Evolutionary conservation across 1,140 invertebrate species (phyloP), one percentile per base, ranked within the genome.

Genomic region (Nilaparvata lugens): DNA sequence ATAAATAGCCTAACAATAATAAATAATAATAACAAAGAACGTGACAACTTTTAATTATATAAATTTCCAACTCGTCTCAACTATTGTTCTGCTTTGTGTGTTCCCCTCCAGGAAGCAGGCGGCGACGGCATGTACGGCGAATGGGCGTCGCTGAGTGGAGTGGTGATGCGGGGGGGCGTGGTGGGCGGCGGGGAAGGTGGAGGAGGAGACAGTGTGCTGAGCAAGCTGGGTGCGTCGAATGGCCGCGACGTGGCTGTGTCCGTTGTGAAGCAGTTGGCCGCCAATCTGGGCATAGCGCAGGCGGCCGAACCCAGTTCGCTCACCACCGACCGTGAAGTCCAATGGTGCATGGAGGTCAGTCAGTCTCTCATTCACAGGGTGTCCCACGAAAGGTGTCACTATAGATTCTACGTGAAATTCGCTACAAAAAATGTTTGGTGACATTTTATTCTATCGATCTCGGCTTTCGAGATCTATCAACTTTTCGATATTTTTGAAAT

Each of bases 221-320:
- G 89, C 58, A 91, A 90, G 65, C 91, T 95, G 66, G 85, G 87
- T 0, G 79, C 84, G 45, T 75, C 76, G 28, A 83, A 86, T 52
- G 89, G 89, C 9, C 80, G 83, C 65, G 91, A 94, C 71, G 89
- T 95, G 2, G 89, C 91, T 5, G 73, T 89, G 16, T 85, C 88
- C 1, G 84, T 95, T 23, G 89, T 95, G 1, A 85, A 84, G 68
- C 86, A 90, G 69, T 78, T 96, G 6, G 86, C 87, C 9, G 75
- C 79, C 11, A 90, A 84, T 74, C 75, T 92, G 52, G 88, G 87
- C 4, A 83, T 89, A 28, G 81, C 87, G 5, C 85, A 87, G 66
- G 81, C 86, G 45, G 84, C 86, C 1, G 87, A 89, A 68, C 84
- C 85, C 11, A 89, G 87, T 68, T 80, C 83, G 35, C 73, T 91